Base-by-base conservation (phyloP, 2,797 vertebrate species). In the Gastrophryne carolinensis region DNA sequence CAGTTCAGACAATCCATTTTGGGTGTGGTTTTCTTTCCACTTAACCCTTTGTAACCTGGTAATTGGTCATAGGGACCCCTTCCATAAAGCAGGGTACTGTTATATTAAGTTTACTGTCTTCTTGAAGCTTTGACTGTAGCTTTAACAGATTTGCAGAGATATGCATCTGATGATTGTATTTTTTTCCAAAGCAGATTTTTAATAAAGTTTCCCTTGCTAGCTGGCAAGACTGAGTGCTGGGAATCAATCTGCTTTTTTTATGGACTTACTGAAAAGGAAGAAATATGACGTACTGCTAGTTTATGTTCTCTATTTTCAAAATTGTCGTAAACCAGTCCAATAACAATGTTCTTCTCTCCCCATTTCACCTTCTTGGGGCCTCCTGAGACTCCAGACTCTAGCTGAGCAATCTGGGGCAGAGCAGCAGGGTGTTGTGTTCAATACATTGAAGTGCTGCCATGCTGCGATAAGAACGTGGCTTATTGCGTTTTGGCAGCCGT, bases 381-480 rank as follows among this genome's bases (percentile, higher is more conserved):
- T 30, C n/a, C 29, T 30, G 54, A n/a, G 54, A 32, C 27, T 57
- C n/a, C 3, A n/a, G 54, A 17, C 21, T 24, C 64, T 24, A 53
- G n/a, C 49, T 35, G 49, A 27, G 39, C 66, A 57, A 41, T 56
- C 52, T 44, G 35, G 50, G n/a, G 1, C 52, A 30, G 35, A 29
- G 1, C 17, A 54, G 23, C 52, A 53, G 65, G 34, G 34, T 26
- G 26, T 52, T 12, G 50, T 21, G 52, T 21, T 69, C 66, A 17
- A 69, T 69, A 56, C 66, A 69, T 69, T 56, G 52, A 69, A 29
- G 66, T 19, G 5, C 4, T 27, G 23, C 54, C 66, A 69, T 26
- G 65, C 65, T 68, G 66, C 27, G 66, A 54, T 69, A 69, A 69
- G 66, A 69, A 56, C 44, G 52, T 17, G 5, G 23, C 50, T 56